Evolutionary conservation across 2,113 vertebrate genomes (phyloP).

Genomic region (Anhinga rufa): DNA sequence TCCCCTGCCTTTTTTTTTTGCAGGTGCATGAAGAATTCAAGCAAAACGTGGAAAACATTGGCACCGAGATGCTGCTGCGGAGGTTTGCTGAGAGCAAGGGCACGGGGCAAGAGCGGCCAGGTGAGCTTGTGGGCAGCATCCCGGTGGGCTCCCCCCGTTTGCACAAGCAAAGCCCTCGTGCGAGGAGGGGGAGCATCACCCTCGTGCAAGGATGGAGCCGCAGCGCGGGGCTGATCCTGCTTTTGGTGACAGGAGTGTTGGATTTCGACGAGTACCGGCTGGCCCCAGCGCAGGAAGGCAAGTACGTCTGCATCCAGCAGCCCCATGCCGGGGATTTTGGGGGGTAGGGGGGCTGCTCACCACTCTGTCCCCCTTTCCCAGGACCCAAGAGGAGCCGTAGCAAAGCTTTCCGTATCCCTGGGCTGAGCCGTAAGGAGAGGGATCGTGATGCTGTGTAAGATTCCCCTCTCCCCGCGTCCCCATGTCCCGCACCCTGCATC

Average conservation of each 20-base stretch:
- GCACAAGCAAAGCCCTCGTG: not conserved
- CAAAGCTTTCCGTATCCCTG: constrained; percentile 91
- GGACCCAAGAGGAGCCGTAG: constrained; percentile 83
- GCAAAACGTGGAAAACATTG: constrained; percentile 94
- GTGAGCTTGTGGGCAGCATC: constrained; percentile 52
- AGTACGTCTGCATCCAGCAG: constrained; percentile 65
- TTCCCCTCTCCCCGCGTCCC: not conserved
- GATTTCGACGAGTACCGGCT: constrained; percentile 84
- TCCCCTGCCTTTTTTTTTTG: no score
- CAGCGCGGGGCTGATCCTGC: not conserved
- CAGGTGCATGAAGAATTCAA: constrained; percentile 97
- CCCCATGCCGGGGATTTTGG: not conserved
- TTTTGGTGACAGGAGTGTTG: constrained; percentile 70
- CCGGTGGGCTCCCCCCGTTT: not conserved
- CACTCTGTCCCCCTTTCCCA: not conserved
- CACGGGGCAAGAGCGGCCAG: constrained; percentile 87
- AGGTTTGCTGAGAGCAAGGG: constrained; percentile 90
- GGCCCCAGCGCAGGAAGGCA: constrained; percentile 75
- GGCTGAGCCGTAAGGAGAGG: constrained; percentile 85
- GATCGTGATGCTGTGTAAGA: constrained; percentile 82
- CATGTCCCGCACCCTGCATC: not conserved
- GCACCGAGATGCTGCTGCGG: constrained; percentile 84
- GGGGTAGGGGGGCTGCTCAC: not conserved
- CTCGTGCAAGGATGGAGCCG: not conserved
- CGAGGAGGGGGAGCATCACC: not conserved